Evolutionary conservation across 2,113 vertebrate species (phyloP).

Genomic region (Aspidoscelis tigris): DNA sequence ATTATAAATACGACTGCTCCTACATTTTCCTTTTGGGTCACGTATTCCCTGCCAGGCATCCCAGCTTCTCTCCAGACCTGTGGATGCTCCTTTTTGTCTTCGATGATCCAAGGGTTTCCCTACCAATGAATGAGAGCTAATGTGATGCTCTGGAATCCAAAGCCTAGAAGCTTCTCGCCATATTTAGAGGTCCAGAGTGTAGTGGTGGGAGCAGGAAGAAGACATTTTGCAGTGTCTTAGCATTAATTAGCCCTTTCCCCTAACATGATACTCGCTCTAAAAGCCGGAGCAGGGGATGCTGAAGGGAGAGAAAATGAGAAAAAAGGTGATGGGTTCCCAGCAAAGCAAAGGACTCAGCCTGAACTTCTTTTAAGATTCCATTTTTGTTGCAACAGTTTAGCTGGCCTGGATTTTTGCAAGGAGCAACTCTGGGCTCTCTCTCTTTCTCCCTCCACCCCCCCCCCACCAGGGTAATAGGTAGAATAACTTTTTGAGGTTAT

Average conservation of each 20-base stretch:
- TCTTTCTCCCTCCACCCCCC: background rate
- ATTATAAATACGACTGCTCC: no score
- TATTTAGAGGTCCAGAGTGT: constrained; percentile 58
- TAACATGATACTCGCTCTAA: constrained; percentile 55
- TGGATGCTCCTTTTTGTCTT: no score
- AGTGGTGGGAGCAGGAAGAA: constrained; percentile 21
- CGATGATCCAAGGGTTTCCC: background rate
- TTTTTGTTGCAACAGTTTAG: constrained; percentile 68
- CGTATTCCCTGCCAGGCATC: no score
- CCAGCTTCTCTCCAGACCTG: no score
- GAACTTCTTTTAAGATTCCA: constrained; percentile 47
- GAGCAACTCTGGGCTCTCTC: constrained; percentile 59
- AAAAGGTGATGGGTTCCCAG: constrained; percentile 52
- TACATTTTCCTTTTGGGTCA: no score
- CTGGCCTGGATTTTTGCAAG: constrained; percentile 56
- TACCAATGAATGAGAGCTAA: constrained; percentile 52
- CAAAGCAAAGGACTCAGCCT: constrained; percentile 53
- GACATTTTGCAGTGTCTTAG: constrained; percentile 56
- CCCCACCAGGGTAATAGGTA: constrained; percentile 37
- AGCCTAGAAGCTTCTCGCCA: constrained; percentile 63
- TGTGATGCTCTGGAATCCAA: constrained; percentile 39
- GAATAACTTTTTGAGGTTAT: constrained; percentile 63
- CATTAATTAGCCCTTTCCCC: constrained; percentile 66
- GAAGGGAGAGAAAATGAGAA: no score
- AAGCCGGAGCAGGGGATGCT: constrained; percentile 50